These are phyloP conservation scores for Parasteatoda tepidariorum DNA, from an alignment of 1,140 invertebrate genomes.

Conservation along the genomic window DNA sequence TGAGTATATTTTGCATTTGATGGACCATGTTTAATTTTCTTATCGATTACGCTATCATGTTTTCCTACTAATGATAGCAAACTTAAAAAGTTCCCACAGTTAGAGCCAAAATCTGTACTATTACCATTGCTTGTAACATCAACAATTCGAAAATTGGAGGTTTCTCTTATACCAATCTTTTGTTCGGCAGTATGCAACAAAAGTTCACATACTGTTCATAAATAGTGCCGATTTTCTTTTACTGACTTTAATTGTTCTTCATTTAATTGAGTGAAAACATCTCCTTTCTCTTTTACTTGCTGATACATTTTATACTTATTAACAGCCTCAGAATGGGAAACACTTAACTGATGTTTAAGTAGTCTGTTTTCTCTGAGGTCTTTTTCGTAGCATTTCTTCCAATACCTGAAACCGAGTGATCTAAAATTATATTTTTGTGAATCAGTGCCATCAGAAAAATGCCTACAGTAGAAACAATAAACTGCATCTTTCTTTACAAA, in stretches of 20 bases:
- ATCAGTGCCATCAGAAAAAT: neutral
- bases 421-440: neutral
- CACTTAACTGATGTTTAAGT: constrained; percentile 2
- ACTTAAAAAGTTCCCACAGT: constrained; percentile 5
- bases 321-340: neutral
- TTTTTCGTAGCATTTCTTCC: neutral
- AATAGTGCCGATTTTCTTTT: neutral
- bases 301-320: neutral
- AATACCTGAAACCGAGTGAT: neutral
- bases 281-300: neutral
- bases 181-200: neutral
- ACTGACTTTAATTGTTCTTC: neutral
- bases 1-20: too few species aligned
- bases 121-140: neutral
- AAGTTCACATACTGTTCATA: neutral
- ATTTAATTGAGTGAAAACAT: neutral
- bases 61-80: neutral
- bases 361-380: neutral
- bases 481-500: constrained; percentile 5
- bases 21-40: neutral
- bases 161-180: constrained; percentile 9
- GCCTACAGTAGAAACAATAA: constrained; percentile 11
- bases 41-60: neutral
- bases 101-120: neutral
- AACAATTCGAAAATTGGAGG: neutral